Evolutionary conservation across 2,797 vertebrate species (phyloP).

Genomic region (Kryptopterus vitreolus): DNA sequence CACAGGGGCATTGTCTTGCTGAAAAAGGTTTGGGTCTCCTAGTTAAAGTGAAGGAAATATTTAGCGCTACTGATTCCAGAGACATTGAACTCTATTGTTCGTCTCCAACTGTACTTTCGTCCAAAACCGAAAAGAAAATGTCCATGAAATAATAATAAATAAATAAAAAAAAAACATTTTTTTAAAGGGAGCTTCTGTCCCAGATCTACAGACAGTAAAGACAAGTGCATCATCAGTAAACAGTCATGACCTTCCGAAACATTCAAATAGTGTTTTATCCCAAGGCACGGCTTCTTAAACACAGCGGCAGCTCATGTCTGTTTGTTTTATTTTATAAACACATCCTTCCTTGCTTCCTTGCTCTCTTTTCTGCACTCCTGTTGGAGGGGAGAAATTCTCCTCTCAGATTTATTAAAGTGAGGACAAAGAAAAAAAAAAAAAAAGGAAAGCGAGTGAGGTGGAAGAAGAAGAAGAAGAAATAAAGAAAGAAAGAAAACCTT

Average conservation of each 20-base stretch:
- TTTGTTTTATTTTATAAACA: constrained; percentile 1
- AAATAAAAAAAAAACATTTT: neutral
- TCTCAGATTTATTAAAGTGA: constrained; percentile 64
- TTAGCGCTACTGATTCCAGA: too few species aligned
- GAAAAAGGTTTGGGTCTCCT: too few species aligned
- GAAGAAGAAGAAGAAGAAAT: neutral
- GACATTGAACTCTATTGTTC: too few species aligned
- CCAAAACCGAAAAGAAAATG: neutral
- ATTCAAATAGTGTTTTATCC: constrained; percentile 61
- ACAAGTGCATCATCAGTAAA: constrained; percentile 50
- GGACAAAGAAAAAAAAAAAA: constrained; percentile 38
- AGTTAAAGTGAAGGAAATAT: too few species aligned
- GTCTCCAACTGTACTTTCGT: too few species aligned
- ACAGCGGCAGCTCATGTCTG: constrained; percentile 60
- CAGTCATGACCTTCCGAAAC: constrained; percentile 63
- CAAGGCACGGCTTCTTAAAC: constrained; percentile 62
- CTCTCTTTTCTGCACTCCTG: constrained; percentile 53
- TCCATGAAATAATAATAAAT: neutral
- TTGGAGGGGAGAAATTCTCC: constrained; percentile 52
- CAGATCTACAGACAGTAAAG: constrained; percentile 30
- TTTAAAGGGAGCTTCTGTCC: constrained; percentile 18
- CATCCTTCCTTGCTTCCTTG: constrained; percentile 13
- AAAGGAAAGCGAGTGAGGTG: neutral
- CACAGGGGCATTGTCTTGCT: too few species aligned
- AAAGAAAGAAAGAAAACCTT: constrained; percentile 25